A percentile compares a stretch with the other conserved stretches of the same genome.
Conservation (phyloP, 2,888 invertebrate species). For the Cheilosia variabilis region DNA sequence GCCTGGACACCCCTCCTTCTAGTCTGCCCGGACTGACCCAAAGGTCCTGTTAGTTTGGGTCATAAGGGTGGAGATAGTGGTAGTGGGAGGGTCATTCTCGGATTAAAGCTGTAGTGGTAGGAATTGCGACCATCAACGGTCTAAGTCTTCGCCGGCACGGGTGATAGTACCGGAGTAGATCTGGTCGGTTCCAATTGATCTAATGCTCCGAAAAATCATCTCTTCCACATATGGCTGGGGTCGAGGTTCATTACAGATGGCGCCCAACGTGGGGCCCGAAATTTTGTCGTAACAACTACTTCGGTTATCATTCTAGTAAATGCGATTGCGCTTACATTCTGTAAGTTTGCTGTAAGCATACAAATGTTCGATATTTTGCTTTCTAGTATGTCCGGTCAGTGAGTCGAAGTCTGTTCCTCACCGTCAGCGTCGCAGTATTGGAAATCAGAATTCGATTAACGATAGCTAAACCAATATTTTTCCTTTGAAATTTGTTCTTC, state of each 20-base stretch:
- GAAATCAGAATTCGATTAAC: background rate
- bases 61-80: too few species aligned
- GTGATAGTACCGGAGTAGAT: too few species aligned
- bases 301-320: background rate
- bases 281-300: background rate
- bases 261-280: constrained; percentile 6
- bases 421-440: background rate
- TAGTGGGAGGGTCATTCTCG: too few species aligned
- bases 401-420: background rate
- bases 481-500: background rate
- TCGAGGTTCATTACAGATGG: background rate
- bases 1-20: too few species aligned
- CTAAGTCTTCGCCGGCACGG: too few species aligned
- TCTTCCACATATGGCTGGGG: too few species aligned
- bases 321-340: background rate
- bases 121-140: too few species aligned
- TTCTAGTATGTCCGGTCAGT: background rate
- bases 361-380: background rate
- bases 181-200: too few species aligned
- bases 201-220: too few species aligned
- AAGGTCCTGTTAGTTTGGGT: too few species aligned
- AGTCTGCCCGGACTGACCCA: too few species aligned
- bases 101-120: too few species aligned
- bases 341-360: background rate
- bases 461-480: background rate